phyloP scores from a whole-genome alignment of 2,113 vertebrate species.

The Rhynchopsitta pachyrhyncha region DNA sequence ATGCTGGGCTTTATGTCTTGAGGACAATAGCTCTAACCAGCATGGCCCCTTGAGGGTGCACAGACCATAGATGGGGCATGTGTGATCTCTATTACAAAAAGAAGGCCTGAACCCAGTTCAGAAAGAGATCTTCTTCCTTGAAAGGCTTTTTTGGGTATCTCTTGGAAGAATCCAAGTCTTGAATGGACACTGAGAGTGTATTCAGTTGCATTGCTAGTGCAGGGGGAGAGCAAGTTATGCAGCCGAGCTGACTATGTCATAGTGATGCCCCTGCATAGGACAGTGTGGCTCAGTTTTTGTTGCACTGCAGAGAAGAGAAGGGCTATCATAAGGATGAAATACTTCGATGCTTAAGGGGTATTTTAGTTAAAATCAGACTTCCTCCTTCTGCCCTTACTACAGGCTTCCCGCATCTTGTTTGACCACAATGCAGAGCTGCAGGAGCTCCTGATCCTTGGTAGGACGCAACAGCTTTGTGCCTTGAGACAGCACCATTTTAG shows the following conservation, averaged over 20 bases:
- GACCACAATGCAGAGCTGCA: not conserved
- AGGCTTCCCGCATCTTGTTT: not conserved
- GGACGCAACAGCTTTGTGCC: not conserved
- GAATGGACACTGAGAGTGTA: not conserved
- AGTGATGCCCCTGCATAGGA: not conserved
- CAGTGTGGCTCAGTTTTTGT: not conserved
- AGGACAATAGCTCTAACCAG: not conserved
- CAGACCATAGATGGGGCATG: not conserved
- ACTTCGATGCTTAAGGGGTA: not conserved
- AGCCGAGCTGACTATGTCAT: not conserved
- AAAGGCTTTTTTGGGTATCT: not conserved
- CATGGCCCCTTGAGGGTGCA: not conserved
- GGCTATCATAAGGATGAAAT: not conserved
- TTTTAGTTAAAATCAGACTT: not conserved
- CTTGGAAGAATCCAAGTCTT: not conserved
- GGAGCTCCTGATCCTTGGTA: not conserved
- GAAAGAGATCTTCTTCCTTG: not conserved
- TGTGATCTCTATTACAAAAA: not conserved
- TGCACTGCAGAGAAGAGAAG: not conserved
- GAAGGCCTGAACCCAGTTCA: not conserved
- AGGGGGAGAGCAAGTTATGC: not conserved
- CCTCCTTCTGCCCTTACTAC: not conserved
- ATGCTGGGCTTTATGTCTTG: not conserved
- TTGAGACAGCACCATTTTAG: conserved; percentile 15
- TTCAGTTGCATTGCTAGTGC: not conserved